Percentiles rank a stretch among this genome's conserved stretches.
These are phyloP conservation scores for Tetraodon nigroviridis DNA, from an alignment of 2,113 vertebrate species.

Conservation along the genomic window DNA sequence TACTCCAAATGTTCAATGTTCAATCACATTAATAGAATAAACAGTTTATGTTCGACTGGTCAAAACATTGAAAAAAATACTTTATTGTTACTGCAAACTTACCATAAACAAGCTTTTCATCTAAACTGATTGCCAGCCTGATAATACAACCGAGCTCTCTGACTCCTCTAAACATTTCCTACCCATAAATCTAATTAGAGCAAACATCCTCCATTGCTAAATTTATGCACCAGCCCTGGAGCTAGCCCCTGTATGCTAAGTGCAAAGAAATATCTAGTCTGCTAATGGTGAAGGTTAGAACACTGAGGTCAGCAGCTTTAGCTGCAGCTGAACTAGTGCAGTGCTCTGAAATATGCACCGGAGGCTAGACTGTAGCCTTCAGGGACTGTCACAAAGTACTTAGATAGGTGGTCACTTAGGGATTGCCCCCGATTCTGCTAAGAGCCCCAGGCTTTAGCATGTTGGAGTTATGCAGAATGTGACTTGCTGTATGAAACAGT, in stretches of 20 bases:
- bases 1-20: no score
- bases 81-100: no score
- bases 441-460: slow-evolving; percentile 20
- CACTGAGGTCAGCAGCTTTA: slow-evolving; percentile 69
- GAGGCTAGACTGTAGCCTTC: slow-evolving; percentile 44
- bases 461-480: slow-evolving; percentile 30
- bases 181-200: slow-evolving; percentile 68
- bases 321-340: slow-evolving; percentile 46
- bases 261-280: slow-evolving; percentile 56
- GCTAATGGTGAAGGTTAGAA: slow-evolving; percentile 60
- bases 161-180: slow-evolving; percentile 62
- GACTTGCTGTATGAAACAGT: slow-evolving; percentile 6
- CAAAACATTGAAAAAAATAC: no score
- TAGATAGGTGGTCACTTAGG: slow-evolving; percentile 39
- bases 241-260: slow-evolving; percentile 55
- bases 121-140: slow-evolving; percentile 60
- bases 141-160: slow-evolving; percentile 56
- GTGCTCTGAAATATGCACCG: slow-evolving; percentile 38
- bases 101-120: slow-evolving; percentile 35
- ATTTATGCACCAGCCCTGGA: slow-evolving; percentile 56
- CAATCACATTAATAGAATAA: no score
- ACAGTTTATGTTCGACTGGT: no score
- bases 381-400: slow-evolving; percentile 49
- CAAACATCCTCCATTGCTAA: slow-evolving; percentile 56
- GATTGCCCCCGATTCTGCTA: slow-evolving; percentile 32